phyloP scores from a whole-genome alignment of 1,140 invertebrate genomes.

The Dryas iulia region DNA sequence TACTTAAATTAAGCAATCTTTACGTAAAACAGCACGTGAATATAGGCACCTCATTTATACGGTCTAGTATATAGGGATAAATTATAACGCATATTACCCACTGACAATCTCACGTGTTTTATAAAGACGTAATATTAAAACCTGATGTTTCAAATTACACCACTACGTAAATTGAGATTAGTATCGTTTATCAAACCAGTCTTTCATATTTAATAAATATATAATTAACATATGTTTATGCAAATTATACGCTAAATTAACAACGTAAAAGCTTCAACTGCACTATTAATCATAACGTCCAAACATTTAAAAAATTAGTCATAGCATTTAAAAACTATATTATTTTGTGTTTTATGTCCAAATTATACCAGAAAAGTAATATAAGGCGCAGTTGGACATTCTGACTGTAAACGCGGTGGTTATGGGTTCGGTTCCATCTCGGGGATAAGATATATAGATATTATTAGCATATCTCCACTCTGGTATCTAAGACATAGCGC shows the following conservation, averaged over 20 bases:
- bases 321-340: no score
- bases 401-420: no score
- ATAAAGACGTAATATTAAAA: neutral
- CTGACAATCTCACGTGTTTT: neutral
- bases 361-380: no score
- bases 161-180: neutral
- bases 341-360: no score
- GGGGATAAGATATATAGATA: no score
- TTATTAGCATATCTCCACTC: no score
- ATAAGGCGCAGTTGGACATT: no score
- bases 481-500: no score
- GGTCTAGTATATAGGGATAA: neutral
- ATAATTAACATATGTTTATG: neutral
- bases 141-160: conserved; percentile 1
- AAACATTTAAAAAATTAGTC: neutral
- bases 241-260: neutral
- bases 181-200: conserved; percentile 5
- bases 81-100: conserved; percentile 12
- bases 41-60: conserved; percentile 11
- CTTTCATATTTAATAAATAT: neutral
- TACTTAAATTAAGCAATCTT: conserved; percentile 22
- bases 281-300: neutral
- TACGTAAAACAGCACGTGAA: conserved; percentile 19
- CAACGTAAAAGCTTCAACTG: neutral
- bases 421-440: no score